These are phyloP conservation scores for Nemoura dubitans DNA, from an alignment of 2,888 invertebrate genomes.

Conservation along the genomic window DNA sequence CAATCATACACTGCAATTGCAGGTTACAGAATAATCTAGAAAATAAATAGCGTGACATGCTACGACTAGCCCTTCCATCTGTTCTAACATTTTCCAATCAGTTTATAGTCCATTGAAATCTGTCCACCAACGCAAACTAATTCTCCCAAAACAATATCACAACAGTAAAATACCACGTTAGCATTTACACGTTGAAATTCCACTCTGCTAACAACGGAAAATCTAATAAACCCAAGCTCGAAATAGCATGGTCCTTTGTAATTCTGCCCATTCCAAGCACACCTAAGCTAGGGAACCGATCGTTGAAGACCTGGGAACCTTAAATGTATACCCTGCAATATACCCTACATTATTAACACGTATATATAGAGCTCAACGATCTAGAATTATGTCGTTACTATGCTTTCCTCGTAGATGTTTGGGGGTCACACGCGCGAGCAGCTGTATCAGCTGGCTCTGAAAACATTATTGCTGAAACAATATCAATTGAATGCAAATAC, in stretches of 20 bases:
- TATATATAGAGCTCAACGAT: background rate
- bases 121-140: no score
- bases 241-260: background rate
- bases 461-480: background rate
- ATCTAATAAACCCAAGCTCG: background rate
- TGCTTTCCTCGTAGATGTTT: background rate
- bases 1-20: no score
- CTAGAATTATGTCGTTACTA: background rate
- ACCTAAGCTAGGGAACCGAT: background rate
- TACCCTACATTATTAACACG: background rate
- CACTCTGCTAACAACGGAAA: background rate
- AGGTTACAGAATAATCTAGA: no score
- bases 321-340: no score
- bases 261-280: background rate
- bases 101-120: no score
- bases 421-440: background rate
- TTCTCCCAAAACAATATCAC: no score
- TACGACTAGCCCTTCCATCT: no score
- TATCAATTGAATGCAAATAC: background rate
- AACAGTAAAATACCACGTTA: no score
- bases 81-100: no score
- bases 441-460: background rate
- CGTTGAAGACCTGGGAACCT: no score
- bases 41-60: no score
- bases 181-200: background rate